Percentiles rank a stretch among this genome's conserved stretches.
Conservation (phyloP, 2,797 vertebrate species). For the Aselliscus stoliczkanus region DNA sequence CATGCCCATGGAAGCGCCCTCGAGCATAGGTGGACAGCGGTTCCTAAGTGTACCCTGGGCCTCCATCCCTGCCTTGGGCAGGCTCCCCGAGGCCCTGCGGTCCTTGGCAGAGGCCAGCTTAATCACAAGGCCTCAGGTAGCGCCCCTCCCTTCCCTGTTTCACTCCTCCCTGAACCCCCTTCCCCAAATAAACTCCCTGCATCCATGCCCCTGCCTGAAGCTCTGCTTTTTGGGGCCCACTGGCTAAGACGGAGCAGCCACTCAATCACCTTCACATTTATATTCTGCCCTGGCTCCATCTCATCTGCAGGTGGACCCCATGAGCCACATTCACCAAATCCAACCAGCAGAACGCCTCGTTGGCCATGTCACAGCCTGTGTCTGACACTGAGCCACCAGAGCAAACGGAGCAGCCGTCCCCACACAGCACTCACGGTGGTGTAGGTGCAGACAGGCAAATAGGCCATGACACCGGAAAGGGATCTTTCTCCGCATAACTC, state of each 20-base stretch:
- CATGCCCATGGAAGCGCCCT: fast-evolving
- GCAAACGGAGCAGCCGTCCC: too few species aligned
- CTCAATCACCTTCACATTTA: background rate
- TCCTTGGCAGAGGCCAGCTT: too few species aligned
- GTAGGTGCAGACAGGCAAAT: background rate
- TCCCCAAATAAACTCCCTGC: background rate
- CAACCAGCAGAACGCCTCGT: background rate
- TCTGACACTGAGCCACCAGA: too few species aligned
- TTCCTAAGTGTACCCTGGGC: fast-evolving
- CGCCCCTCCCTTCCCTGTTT: background rate
- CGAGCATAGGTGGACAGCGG: background rate
- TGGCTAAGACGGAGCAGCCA: fast-evolving
- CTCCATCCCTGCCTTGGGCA: background rate
- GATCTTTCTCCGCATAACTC: background rate
- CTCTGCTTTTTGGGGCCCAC: background rate
- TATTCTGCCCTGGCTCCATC: too few species aligned
- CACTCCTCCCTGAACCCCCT: background rate
- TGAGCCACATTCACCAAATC: fast-evolving
- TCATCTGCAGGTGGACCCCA: background rate
- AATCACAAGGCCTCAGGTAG: fast-evolving
- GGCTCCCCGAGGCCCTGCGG: too few species aligned
- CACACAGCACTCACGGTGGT: too few species aligned
- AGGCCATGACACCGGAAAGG: background rate
- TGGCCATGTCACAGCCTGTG: background rate
- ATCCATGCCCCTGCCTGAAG: background rate